Evolutionary conservation across 2,113 vertebrate species (phyloP).

Genomic region (Coptodon rendalli): DNA sequence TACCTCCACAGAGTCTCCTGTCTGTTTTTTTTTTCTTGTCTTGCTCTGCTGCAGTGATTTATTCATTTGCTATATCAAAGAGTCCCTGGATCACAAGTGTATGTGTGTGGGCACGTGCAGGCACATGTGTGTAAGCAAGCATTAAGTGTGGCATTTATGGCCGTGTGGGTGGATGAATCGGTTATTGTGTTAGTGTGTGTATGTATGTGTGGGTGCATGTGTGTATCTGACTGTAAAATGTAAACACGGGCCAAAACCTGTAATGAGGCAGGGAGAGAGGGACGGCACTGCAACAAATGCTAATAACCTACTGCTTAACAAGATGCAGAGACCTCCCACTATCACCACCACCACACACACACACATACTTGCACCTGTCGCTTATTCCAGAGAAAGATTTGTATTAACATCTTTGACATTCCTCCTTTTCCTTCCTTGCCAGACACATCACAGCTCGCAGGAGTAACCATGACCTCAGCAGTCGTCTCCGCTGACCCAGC

Average conservation of each 20-base stretch:
- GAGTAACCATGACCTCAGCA: slow-evolving; percentile 77
- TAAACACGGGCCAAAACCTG: slow-evolving; percentile 36
- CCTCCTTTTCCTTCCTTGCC: neutral
- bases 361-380: neutral
- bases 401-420: neutral
- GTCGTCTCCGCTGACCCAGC: neutral
- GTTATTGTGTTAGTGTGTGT: neutral
- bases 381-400: neutral
- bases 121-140: neutral
- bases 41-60: slow-evolving; percentile 55
- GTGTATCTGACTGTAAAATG: slow-evolving; percentile 1
- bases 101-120: slow-evolving; percentile 1
- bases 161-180: slow-evolving; percentile 28
- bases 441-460: slow-evolving; percentile 76
- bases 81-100: slow-evolving; percentile 38
- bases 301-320: slow-evolving; percentile 25
- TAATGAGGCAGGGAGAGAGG: slow-evolving; percentile 43
- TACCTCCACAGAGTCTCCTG: slow-evolving; percentile 26
- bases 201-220: neutral
- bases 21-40: slow-evolving; percentile 5
- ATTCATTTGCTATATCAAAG: slow-evolving; percentile 65
- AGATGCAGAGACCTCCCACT: neutral
- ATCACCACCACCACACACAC: neutral
- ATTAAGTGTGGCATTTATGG: slow-evolving; percentile 38
- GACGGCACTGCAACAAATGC: slow-evolving; percentile 16